phyloP scores from a whole-genome alignment of 2,888 invertebrate species.

The Catonia carolina region DNA sequence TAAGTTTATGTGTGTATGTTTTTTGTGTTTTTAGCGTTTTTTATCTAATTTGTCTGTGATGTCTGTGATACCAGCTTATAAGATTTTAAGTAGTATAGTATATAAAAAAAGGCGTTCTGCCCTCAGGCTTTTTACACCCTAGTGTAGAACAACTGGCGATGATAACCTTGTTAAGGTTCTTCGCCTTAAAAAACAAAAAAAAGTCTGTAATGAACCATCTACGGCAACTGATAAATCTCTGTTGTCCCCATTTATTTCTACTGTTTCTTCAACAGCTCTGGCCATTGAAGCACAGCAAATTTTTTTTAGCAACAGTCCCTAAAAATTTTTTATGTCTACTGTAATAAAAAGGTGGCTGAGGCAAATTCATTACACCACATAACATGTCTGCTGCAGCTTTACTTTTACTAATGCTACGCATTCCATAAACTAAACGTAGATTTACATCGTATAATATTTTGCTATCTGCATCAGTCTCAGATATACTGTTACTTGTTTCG shows the following conservation, averaged over 20 bases:
- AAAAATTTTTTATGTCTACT: neutral
- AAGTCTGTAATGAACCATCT: too few species aligned
- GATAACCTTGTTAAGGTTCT: too few species aligned
- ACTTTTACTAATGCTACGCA: conserved; percentile 12
- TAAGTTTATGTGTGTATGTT: too few species aligned
- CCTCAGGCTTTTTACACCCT: too few species aligned
- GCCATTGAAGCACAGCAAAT: conserved; percentile 7
- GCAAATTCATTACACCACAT: neutral
- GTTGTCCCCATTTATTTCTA: neutral
- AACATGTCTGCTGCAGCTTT: conserved; percentile 7
- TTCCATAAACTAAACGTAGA: conserved; percentile 7
- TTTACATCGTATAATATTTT: conserved; percentile 7
- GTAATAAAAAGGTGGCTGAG: conserved; percentile 8
- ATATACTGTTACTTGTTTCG: too few species aligned
- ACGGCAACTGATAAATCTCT: conserved; percentile 9
- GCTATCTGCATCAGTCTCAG: neutral
- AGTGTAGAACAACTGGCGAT: too few species aligned
- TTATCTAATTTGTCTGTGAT: too few species aligned
- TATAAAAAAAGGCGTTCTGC: too few species aligned
- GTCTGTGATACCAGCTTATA: too few species aligned
- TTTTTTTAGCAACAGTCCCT: neutral
- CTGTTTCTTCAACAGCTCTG: conserved; percentile 3
- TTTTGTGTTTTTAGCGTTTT: too few species aligned
- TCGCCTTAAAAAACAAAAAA: too few species aligned
- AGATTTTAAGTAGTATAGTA: too few species aligned